These are phyloP conservation scores for Dynastes grantii DNA, from an alignment of 2,888 invertebrate species.

Conservation along the genomic window DNA sequence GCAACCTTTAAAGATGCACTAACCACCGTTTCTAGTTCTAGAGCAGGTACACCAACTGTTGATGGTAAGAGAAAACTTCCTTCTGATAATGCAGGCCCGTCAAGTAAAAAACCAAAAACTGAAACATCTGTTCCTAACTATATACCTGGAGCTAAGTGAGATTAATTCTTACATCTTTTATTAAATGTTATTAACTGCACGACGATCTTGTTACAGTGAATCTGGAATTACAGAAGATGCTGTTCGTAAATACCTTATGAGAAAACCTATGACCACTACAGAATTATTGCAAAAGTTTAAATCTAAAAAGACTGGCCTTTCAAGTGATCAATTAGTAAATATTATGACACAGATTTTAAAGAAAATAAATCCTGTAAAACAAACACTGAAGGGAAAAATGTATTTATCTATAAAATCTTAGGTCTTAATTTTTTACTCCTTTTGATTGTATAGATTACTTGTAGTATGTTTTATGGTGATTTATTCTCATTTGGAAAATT, in stretches of 20 bases:
- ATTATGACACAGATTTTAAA: slow-evolving; percentile 96
- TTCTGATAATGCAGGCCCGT: slow-evolving; percentile 69
- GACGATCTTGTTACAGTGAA: slow-evolving; percentile 75
- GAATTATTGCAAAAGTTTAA: slow-evolving; percentile 96
- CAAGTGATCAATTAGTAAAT: slow-evolving; percentile 92
- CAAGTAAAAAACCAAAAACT: slow-evolving; percentile 74
- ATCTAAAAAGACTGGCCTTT: slow-evolving; percentile 92
- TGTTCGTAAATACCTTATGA: slow-evolving; percentile 92
- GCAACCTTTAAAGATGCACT: neutral
- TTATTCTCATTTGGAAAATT: no score
- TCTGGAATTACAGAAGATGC: slow-evolving; percentile 96
- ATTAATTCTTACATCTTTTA: slow-evolving; percentile 28
- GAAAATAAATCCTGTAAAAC: slow-evolving; percentile 93
- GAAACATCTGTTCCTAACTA: slow-evolving; percentile 71
- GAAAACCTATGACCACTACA: slow-evolving; percentile 98
- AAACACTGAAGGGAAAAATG: slow-evolving; percentile 94
- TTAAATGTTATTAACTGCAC: slow-evolving; percentile 5
- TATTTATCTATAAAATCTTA: slow-evolving; percentile 88
- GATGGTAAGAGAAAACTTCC: slow-evolving; percentile 69
- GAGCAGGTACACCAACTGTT: slow-evolving; percentile 72
- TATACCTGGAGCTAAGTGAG: slow-evolving; percentile 72
- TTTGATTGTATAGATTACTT: no score
- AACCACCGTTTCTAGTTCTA: slow-evolving; percentile 64
- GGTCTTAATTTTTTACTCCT: slow-evolving; percentile 42
- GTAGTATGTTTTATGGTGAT: no score